phyloP scores from a whole-genome alignment of 2,888 invertebrate species.

The Unio pictorum region DNA sequence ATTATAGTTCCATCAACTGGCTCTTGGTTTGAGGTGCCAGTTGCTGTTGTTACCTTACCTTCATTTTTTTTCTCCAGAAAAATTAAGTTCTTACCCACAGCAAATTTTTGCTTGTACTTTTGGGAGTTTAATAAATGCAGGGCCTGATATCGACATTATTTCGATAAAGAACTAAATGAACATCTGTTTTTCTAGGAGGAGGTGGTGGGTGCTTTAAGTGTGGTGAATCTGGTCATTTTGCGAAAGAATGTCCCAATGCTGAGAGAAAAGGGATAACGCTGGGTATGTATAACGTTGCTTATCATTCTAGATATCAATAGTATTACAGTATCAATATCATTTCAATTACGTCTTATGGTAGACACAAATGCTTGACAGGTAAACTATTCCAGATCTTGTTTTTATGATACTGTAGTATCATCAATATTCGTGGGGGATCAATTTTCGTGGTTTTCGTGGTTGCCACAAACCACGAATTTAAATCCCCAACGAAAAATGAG shows the following conservation, averaged over 20 bases:
- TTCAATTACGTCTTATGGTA: no score
- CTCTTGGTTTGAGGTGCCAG: no score
- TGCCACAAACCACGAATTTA: no score
- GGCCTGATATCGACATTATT: background rate
- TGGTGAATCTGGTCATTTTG: conserved; percentile 58
- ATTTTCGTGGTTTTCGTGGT: no score
- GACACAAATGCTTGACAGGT: no score
- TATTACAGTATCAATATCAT: no score
- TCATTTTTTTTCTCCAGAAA: background rate
- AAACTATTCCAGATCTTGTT: no score
- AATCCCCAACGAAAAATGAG: no score
- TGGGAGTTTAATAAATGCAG: background rate
- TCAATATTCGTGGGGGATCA: no score
- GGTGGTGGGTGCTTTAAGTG: conserved; percentile 55
- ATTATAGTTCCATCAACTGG: no score
- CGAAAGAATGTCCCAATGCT: conserved; percentile 31
- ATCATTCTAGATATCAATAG: background rate
- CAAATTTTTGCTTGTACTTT: background rate
- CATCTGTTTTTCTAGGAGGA: conserved; percentile 9
- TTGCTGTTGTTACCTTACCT: no score
- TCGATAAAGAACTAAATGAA: background rate
- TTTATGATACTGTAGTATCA: no score
- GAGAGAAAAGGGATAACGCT: conserved; percentile 12
- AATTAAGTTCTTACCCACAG: background rate
- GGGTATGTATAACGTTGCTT: conserved; percentile 13